Evolutionary conservation across 2,888 invertebrate genomes (phyloP), one percentile per base, ranked within the genome.

Genomic region (Pediacus dermestoides): DNA sequence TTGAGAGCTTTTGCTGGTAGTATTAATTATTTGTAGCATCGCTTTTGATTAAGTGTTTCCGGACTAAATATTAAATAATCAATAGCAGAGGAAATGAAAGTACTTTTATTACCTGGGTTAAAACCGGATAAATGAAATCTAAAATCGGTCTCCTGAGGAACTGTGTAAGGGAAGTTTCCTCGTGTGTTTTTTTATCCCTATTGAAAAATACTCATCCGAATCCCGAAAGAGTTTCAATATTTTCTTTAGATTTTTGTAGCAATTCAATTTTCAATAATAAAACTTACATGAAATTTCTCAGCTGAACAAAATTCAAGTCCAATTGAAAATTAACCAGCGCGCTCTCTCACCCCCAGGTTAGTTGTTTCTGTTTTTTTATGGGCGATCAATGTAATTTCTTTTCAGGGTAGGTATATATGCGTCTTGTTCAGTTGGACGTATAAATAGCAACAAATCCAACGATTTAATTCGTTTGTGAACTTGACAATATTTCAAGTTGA

Each of bases 231-330:
- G 44, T 45, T 51, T 42, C 48, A 51, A 53, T 53, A 52, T 52
- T 55, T 53, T 52, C 51, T 51, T 55, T 50, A 52, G 51, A 52
- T 52, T 53, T 49, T 43, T 40, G n/a, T 30, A 35, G 39, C 50
- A 54, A 55, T 52, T 50, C 53, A 53, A 55, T 56, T 53, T 51
- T 44, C 46, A 32, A 48, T 51, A 47, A 53, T 54, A 50, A 52
- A 52, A 53, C 44, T 52, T 55, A 52, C 50, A 52, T 51, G 55
- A 50, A 53, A 50, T 46, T 46, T 33, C 47, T 43, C 42, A 30
- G 35, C 25, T 35, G 33, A 31, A 35, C 31, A 23, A 28, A 34
- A 23, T 34, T 42, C 16, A 28, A 13, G 8, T 28, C 3, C 11
- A 28, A 33, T 33, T 33, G 33, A 33, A 33, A 33, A 22, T 22